Base-by-base conservation (phyloP, 2,113 vertebrate species). In the Cyanistes caeruleus region DNA sequence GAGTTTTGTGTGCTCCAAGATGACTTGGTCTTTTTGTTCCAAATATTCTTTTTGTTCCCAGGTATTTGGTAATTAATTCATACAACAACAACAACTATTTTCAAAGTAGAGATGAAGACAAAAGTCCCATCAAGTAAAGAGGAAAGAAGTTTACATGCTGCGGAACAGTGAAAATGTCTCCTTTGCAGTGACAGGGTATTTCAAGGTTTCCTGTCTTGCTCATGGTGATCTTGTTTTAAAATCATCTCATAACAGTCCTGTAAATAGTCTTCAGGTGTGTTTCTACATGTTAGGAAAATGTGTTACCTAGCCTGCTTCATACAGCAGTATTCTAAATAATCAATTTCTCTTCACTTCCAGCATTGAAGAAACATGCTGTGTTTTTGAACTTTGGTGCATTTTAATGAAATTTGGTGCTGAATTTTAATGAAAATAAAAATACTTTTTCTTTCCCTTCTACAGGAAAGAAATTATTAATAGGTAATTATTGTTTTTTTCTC, bases 351-450 rank as follows among this genome's bases (percentile, higher is more conserved):
- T 90, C 46, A 82, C 48, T 95, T 96, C 33, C 23, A 96, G 48
- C 30, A 69, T 44, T 48, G 62, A 96, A 82, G 44, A 95, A 90
- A 84, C 9, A 74, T 80, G 64, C 8, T 97, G 51, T 94, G 28
- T 83, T 96, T 98, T 97, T 93, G 70, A 95, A 67, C 33, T 86
- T 92, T 44, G 43, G 27, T 92, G 77, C 43, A 60, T 39, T 39
- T 39, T 39, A 39, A 39, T 12, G 11, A 39, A 39, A 39, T 12
- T 39, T 39, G 39, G 39, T 90, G 30, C 31, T 94, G 90, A 95
- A 96, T 97, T 96, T 95, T 94, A 97, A 93, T 87, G 80, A 97
- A 97, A 96, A 96, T 87, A 80, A 96, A 94, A 95, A 91, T 93
- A 80, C 9, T 90, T 90, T 80, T 94, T 95, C 44, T 91, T 97